phyloP scores from a whole-genome alignment of 2,888 invertebrate species.

The Tineola bisselliella region DNA sequence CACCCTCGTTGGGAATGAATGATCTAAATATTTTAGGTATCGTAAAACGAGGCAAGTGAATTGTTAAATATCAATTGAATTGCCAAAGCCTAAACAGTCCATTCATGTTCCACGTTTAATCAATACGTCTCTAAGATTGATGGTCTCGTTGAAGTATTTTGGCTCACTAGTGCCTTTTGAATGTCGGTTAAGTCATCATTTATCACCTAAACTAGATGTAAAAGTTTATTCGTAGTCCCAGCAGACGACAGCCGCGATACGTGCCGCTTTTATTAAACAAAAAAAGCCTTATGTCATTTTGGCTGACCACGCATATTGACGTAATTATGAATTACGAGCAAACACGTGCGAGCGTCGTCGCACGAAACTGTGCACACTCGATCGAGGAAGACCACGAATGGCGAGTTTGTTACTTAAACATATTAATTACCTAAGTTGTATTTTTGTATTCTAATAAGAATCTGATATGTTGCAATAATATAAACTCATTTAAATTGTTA shows the following conservation, averaged over 20 bases:
- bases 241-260: slow-evolving; percentile 21
- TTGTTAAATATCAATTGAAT: not conserved
- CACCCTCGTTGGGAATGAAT: too few species aligned
- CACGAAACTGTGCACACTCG: slow-evolving; percentile 31
- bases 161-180: not conserved
- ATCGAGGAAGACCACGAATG: slow-evolving; percentile 24
- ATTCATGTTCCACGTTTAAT: not conserved
- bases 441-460: too few species aligned
- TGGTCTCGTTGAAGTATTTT: not conserved
- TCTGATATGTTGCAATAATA: too few species aligned
- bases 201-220: slow-evolving; percentile 16
- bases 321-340: slow-evolving; percentile 58
- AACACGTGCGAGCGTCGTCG: slow-evolving; percentile 29
- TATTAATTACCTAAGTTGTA: slow-evolving; percentile 7
- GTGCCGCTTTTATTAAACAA: slow-evolving; percentile 33
- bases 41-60: not conserved
- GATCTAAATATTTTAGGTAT: too few species aligned
- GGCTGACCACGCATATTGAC: slow-evolving; percentile 49
- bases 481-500: too few species aligned
- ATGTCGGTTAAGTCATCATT: slow-evolving; percentile 5
- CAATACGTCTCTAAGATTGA: not conserved
- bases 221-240: slow-evolving; percentile 32
- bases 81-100: not conserved
- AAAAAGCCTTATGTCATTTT: slow-evolving; percentile 58
- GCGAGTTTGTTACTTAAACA: slow-evolving; percentile 25